A percentile compares a stretch with the other conserved stretches of the same genome.
Evolutionary conservation across 1,140 invertebrate species (phyloP).

Genomic region (roundworm (Caenorhabditis elegans)): WBcel235 BX284605.5:9958001-9958500

Average conservation of each 20-base stretch:
- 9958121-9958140: constrained; percentile 19
- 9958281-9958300: constrained; percentile 6
- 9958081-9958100: constrained; percentile 46
- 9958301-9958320: background rate
- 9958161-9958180: background rate
- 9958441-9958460: too few relatives aligned
- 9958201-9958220: background rate
- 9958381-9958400: background rate
- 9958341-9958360: too few relatives aligned
- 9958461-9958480: too few relatives aligned
- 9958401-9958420: too few relatives aligned
- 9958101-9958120: constrained; percentile 13
- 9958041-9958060: constrained; percentile 62
- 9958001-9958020: constrained; percentile 65
- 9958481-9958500: too few relatives aligned
- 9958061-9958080: constrained; percentile 56
- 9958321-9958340: constrained; percentile 4
- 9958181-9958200: constrained; percentile 9
- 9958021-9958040: constrained; percentile 59
- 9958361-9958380: background rate
- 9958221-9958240: background rate
- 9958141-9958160: background rate
- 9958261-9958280: background rate
- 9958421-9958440: too few relatives aligned
- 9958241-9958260: background rate